phyloP scores from a whole-genome alignment of 2,888 invertebrate species.

The Andrena dorsata region DNA sequence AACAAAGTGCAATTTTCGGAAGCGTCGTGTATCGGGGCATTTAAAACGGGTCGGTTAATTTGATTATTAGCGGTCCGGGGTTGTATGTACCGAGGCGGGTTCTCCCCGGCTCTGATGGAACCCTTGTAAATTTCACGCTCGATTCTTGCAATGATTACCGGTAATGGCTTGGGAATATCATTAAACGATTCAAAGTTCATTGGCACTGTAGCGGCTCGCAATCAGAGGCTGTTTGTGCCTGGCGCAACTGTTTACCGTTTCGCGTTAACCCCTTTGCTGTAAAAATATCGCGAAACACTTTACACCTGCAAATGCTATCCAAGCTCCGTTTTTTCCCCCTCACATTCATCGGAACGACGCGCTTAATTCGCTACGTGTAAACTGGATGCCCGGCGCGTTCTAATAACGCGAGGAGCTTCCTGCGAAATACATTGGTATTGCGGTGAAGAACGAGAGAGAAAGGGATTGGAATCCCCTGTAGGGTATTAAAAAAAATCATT shows the following conservation, averaged over 20 bases:
- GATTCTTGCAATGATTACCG: constrained; percentile 71
- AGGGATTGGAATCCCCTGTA: constrained; percentile 4
- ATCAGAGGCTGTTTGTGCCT: constrained; percentile 39
- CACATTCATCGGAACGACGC: background rate
- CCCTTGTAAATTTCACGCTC: constrained; percentile 71
- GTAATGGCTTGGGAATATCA: constrained; percentile 69
- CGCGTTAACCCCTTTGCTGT: background rate
- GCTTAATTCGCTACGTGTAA: background rate
- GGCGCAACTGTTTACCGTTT: constrained; percentile 41
- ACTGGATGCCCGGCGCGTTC: background rate
- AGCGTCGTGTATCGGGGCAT: constrained; percentile 51
- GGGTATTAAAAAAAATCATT: constrained; percentile 55
- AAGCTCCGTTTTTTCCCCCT: too few relatives aligned
- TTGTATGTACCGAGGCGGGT: constrained; percentile 56
- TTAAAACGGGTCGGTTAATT: constrained; percentile 62
- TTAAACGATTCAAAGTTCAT: constrained; percentile 71
- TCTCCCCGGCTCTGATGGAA: constrained; percentile 50
- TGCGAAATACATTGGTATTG: background rate
- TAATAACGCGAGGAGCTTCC: background rate
- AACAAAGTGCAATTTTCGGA: constrained; percentile 43
- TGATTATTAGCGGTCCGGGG: constrained; percentile 55
- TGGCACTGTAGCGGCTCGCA: constrained; percentile 41
- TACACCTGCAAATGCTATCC: too few relatives aligned
- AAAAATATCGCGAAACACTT: background rate
- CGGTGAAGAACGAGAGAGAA: background rate